phyloP scores from a whole-genome alignment of 1,140 invertebrate genomes.

The Trypoxylus dichotomus region DNA sequence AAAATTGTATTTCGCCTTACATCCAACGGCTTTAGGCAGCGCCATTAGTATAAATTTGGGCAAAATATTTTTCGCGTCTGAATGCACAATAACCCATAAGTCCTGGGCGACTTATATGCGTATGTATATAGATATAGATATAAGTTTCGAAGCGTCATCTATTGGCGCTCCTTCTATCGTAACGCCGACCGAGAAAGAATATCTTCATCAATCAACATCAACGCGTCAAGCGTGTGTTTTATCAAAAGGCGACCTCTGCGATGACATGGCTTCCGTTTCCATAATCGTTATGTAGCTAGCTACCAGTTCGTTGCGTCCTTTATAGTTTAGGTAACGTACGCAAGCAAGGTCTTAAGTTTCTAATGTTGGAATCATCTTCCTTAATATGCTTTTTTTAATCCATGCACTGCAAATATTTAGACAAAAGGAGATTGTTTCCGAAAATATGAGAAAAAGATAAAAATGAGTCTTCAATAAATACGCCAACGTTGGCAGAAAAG shows the following conservation, averaged over 20 bases:
- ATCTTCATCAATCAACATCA: constrained; percentile 25
- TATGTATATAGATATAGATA: neutral
- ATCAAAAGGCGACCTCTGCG: constrained; percentile 14
- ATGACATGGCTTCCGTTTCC: neutral
- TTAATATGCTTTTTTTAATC: too few species aligned
- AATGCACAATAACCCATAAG: constrained; percentile 12
- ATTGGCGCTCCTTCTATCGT: neutral
- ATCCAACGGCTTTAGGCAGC: neutral
- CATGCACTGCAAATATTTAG: too few species aligned
- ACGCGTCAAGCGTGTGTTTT: constrained; percentile 7
- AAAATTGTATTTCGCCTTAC: constrained; percentile 25
- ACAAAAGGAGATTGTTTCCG: too few species aligned
- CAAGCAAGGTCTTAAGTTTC: too few species aligned
- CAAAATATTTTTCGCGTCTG: constrained; percentile 9
- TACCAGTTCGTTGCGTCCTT: neutral
- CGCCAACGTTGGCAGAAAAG: too few species aligned
- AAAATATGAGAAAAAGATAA: too few species aligned
- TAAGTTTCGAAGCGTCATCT: neutral
- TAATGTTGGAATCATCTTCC: too few species aligned
- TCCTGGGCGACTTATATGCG: neutral
- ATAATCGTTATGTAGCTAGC: neutral
- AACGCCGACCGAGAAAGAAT: neutral
- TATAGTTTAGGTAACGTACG: neutral
- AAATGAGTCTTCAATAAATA: too few species aligned
- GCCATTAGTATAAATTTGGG: constrained; percentile 30